Evolutionary conservation across 2,113 vertebrate species (phyloP).

Genomic region (Neotoma lepida): DNA sequence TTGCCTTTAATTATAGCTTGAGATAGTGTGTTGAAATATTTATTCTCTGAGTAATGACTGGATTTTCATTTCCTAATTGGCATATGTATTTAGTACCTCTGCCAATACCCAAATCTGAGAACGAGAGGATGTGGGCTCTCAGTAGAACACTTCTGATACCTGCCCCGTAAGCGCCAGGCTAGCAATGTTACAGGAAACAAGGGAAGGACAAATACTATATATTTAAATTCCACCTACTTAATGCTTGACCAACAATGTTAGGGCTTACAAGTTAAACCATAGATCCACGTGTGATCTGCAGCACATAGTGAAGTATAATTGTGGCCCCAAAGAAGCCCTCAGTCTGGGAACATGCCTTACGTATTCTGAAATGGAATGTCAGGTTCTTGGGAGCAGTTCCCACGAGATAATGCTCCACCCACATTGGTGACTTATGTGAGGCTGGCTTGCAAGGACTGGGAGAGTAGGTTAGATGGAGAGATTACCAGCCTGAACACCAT

Average conservation of each 20-base stretch:
- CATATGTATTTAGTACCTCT: slow-evolving; percentile 72
- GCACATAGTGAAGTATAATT: background rate
- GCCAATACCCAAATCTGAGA: slow-evolving; percentile 72
- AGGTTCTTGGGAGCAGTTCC: slow-evolving; percentile 78
- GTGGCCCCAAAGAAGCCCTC: slow-evolving; percentile 35
- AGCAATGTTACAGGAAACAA: slow-evolving; percentile 34
- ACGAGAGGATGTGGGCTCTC: background rate
- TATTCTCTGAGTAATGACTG: slow-evolving; percentile 81
- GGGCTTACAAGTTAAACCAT: slow-evolving; percentile 49
- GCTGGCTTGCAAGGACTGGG: slow-evolving; percentile 60
- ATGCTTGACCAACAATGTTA: slow-evolving; percentile 6
- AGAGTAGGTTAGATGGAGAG: slow-evolving; percentile 25
- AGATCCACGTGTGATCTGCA: background rate
- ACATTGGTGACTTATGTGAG: slow-evolving; percentile 69
- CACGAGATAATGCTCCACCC: slow-evolving; percentile 79
- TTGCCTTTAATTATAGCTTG: slow-evolving; percentile 85
- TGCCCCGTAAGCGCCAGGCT: slow-evolving; percentile 2
- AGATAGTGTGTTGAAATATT: slow-evolving; percentile 82
- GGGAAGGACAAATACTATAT: background rate
- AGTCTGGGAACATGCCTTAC: slow-evolving; percentile 65
- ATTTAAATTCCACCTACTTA: slow-evolving; percentile 32
- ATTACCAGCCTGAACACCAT: background rate
- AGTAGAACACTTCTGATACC: background rate
- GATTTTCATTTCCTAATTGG: slow-evolving; percentile 83
- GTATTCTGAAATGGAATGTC: slow-evolving; percentile 76